These are phyloP conservation scores for Holacanthella duospinosa DNA, from an alignment of 2,888 invertebrate genomes.

Conservation along the genomic window DNA sequence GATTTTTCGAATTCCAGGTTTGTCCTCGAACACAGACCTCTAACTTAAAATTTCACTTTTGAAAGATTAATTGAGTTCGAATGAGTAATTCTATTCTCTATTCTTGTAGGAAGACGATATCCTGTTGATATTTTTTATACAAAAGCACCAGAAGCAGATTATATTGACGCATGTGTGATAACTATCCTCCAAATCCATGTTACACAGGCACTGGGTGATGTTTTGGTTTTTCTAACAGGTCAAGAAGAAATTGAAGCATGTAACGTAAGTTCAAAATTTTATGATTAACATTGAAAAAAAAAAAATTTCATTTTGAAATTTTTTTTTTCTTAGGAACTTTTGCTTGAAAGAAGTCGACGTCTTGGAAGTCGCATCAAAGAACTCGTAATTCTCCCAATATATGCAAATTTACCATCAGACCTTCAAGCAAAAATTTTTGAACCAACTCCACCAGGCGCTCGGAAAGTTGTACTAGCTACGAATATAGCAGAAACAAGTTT, in stretches of 20 bases:
- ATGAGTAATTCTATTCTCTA: constrained; percentile 22
- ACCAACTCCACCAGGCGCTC: constrained; percentile 88
- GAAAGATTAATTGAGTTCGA: neutral
- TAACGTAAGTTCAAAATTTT: constrained; percentile 18
- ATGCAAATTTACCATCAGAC: constrained; percentile 95
- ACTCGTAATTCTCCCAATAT: constrained; percentile 85
- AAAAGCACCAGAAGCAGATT: constrained; percentile 97
- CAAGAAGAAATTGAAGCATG: constrained; percentile 44
- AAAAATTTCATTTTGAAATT: neutral
- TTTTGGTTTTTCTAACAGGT: constrained; percentile 90
- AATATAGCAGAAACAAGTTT: constrained; percentile 98
- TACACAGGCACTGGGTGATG: constrained; percentile 89
- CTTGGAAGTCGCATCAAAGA: constrained; percentile 89
- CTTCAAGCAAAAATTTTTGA: constrained; percentile 99
- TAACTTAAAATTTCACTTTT: neutral
- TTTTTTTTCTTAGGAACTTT: constrained; percentile 52
- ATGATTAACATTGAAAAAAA: neutral
- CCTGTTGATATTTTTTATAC: constrained; percentile 99
- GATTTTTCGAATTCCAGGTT: constrained; percentile 80
- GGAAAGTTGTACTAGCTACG: constrained; percentile 94
- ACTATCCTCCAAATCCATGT: constrained; percentile 96
- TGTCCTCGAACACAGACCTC: neutral
- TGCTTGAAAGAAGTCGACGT: constrained; percentile 79
- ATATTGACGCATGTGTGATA: constrained; percentile 95
- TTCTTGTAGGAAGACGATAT: constrained; percentile 79